Conservation (phyloP, 2,888 invertebrate species). For the Busseola fusca region DNA sequence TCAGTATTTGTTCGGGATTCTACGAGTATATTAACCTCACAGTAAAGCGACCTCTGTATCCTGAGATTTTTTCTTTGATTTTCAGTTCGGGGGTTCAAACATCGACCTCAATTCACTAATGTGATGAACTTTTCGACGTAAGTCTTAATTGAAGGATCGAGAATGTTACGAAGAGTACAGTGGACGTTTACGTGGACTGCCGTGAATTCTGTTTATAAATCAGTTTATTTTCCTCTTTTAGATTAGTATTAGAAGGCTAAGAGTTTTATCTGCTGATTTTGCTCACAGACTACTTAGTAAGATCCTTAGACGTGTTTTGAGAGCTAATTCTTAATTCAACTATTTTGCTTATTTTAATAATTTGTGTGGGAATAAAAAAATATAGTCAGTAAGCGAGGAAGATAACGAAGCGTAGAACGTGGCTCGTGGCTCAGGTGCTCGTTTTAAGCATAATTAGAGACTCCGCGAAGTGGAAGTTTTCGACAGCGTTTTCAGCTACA, state of each 20-base stretch:
- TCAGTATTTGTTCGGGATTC: slow-evolving; percentile 6
- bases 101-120: slow-evolving; percentile 52
- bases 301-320: slow-evolving; percentile 11
- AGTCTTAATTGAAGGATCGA: slow-evolving; percentile 48
- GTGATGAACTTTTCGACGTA: slow-evolving; percentile 57
- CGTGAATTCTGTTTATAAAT: slow-evolving; percentile 40
- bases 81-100: slow-evolving; percentile 42
- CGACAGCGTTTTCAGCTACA: slow-evolving; percentile 67
- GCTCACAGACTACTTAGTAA: slow-evolving; percentile 21
- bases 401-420: slow-evolving; percentile 55
- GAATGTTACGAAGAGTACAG: slow-evolving; percentile 27
- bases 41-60: slow-evolving; percentile 18
- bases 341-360: slow-evolving; percentile 53
- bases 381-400: slow-evolving; percentile 42
- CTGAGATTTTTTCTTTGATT: slow-evolving; percentile 43
- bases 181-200: slow-evolving; percentile 33
- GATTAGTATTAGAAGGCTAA: slow-evolving; percentile 17
- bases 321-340: slow-evolving; percentile 40
- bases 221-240: slow-evolving; percentile 40
- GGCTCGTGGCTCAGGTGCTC: slow-evolving; percentile 59
- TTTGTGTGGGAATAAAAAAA: slow-evolving; percentile 50
- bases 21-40: slow-evolving; percentile 6
- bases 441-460: slow-evolving; percentile 70
- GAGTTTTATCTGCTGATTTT: slow-evolving; percentile 37
- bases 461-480: slow-evolving; percentile 68